Evolutionary conservation across 2,113 vertebrate species (phyloP), one percentile per base, ranked within the genome.

Genomic region (Carlito syrichta): DNA sequence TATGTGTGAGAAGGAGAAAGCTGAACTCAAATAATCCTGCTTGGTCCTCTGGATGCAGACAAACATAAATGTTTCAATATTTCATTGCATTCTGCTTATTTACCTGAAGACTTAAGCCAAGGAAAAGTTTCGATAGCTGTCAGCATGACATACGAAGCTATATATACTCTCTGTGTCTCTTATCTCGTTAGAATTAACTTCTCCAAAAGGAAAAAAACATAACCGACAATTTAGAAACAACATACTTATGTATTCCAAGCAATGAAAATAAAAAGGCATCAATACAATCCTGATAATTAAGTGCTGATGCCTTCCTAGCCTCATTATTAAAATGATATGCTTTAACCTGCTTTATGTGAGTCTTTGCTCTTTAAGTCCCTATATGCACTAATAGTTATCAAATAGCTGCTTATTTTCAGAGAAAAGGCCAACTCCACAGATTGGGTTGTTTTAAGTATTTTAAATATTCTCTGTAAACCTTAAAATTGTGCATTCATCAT

Each of bases 371-470:
- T 96, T 91, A 78, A 96, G 91, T 50, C 95, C 91, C 94, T 93
- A 19, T 95, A 54, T 13, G 16, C 60, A 52, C 56, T 97, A 89
- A 97, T 56, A 73, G 78, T 94, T 97, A 97, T 98, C 95, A 98
- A 98, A 98, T 78, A 63, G 82, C 84, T 98, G 95, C 97, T 98
- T 98, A 97, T 98, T 97, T 98, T 96, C 86, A 38, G 96, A 96
- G 86, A 95, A 78, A 95, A 98, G 96, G 60, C 45, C 96, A 96
- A 87, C 45, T 48, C 95, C 20, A 8, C 58, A 78, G 86, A 98
- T 56, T 52, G 95, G 30, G 5, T 92, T 90, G 45, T 96, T 66
- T 97, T 86, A 96, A 98, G 89, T 96, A 96, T 95, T 98, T 98
- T 97, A 98, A 98, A 98, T 95, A 96, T 91, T 95, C 97, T 95